Conservation (phyloP, 2,797 vertebrate genomes). For the Phylloscopus collybita region DNA sequence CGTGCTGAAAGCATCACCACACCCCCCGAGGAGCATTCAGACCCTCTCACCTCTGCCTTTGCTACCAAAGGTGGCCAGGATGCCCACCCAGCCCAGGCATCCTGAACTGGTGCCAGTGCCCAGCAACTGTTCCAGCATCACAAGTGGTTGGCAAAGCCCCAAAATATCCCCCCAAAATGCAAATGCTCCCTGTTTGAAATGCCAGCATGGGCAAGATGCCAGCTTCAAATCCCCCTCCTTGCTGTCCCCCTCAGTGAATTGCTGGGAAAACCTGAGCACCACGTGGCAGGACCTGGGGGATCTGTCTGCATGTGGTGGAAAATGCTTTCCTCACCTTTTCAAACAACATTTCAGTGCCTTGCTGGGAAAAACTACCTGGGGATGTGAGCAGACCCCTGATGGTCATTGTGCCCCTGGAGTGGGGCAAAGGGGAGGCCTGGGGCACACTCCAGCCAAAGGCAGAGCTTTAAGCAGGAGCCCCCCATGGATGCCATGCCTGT, state of each 20-base stretch:
- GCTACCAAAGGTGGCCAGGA: background rate
- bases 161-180: background rate
- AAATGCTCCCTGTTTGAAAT: background rate
- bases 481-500: rapidly evolving
- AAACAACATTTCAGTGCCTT: background rate
- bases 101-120: background rate
- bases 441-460: background rate
- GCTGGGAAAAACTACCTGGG: background rate
- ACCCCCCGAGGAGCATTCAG: background rate
- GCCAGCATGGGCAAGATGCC: background rate
- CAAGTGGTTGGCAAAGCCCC: rapidly evolving
- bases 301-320: background rate
- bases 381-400: rapidly evolving
- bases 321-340: background rate
- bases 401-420: background rate
- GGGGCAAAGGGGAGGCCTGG: background rate
- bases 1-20: rapidly evolving
- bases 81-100: background rate
- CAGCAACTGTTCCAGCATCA: background rate
- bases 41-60: background rate
- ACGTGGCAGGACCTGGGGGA: background rate
- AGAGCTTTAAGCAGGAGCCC: background rate
- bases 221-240: background rate
- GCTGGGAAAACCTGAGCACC: background rate
- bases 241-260: background rate